Percentiles rank a stretch among this genome's conserved stretches.
phyloP scores from a whole-genome alignment of 2,797 vertebrate genomes.

The Karalla daura region DNA sequence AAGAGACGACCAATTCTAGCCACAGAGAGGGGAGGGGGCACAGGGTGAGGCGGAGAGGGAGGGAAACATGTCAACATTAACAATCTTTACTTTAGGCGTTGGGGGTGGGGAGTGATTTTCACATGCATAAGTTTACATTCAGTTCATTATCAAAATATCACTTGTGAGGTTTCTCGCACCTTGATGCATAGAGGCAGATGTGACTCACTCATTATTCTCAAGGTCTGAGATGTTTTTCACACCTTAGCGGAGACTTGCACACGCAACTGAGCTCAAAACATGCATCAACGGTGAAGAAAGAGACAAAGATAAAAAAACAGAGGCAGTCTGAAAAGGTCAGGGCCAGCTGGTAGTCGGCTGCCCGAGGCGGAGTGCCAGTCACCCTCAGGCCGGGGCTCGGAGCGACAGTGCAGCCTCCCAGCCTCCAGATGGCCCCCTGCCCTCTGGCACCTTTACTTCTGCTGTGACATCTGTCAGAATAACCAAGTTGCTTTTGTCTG shows the following conservation, averaged over 20 bases:
- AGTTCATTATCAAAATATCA: background rate
- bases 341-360: slow-evolving; percentile 78
- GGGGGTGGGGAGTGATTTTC: no score
- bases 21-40: slow-evolving; percentile 51
- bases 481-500: slow-evolving; percentile 82
- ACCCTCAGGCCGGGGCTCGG: slow-evolving; percentile 66
- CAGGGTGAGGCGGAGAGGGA: slow-evolving; percentile 34
- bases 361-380: slow-evolving; percentile 70
- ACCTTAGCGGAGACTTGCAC: slow-evolving; percentile 36
- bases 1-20: slow-evolving; percentile 96
- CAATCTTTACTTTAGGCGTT: slow-evolving; percentile 18
- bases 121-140: background rate
- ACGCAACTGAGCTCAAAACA: slow-evolving; percentile 9
- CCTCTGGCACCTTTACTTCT: slow-evolving; percentile 79
- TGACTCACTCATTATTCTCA: slow-evolving; percentile 42
- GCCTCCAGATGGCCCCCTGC: slow-evolving; percentile 84
- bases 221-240: slow-evolving; percentile 43
- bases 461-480: slow-evolving; percentile 84
- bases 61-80: slow-evolving; percentile 34
- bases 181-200: background rate
- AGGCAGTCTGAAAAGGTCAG: slow-evolving; percentile 71
- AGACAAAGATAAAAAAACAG: slow-evolving; percentile 31
- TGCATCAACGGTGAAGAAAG: background rate
- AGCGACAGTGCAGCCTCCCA: slow-evolving; percentile 70
- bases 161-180: background rate